These are phyloP conservation scores for Cosmopolites sordidus DNA, from an alignment of 2,888 invertebrate species.

Conservation along the genomic window DNA sequence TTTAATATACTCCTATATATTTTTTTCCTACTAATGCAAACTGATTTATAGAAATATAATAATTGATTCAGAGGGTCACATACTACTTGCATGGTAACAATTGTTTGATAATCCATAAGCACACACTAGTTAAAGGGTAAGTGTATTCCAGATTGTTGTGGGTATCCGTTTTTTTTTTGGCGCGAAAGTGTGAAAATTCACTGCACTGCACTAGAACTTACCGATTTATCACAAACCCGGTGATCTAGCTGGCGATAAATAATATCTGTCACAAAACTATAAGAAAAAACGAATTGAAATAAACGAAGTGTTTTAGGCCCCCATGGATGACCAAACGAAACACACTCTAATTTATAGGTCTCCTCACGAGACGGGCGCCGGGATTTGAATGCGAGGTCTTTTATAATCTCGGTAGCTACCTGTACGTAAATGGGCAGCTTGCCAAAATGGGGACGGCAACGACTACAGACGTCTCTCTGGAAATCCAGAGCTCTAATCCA, in stretches of 20 bases:
- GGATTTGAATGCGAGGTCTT: constrained; percentile 51
- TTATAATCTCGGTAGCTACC: constrained; percentile 58
- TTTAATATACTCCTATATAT: neutral
- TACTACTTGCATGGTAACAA: neutral
- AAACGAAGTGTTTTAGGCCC: constrained; percentile 40
- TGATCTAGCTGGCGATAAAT: constrained; percentile 41
- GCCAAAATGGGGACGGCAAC: constrained; percentile 37
- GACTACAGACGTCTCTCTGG: constrained; percentile 2
- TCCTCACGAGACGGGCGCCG: constrained; percentile 57
- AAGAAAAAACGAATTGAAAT: constrained; percentile 31
- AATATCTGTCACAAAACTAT: constrained; percentile 36
- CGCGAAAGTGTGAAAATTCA: constrained; percentile 22
- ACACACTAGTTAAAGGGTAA: constrained; percentile 8
- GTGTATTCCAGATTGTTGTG: neutral
- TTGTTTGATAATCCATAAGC: neutral
- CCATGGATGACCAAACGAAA: constrained; percentile 38
- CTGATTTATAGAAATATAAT: neutral
- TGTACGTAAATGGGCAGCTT: constrained; percentile 46
- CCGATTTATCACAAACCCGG: constrained; percentile 44
- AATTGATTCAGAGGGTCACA: neutral
- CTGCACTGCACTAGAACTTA: constrained; percentile 42
- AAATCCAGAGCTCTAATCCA: constrained; percentile 3
- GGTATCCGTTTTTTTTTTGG: constrained; percentile 3
- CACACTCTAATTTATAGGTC: constrained; percentile 35
- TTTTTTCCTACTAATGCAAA: neutral